Base-by-base conservation (phyloP, 2,797 vertebrate species). In the Sebastes variabilis region DNA sequence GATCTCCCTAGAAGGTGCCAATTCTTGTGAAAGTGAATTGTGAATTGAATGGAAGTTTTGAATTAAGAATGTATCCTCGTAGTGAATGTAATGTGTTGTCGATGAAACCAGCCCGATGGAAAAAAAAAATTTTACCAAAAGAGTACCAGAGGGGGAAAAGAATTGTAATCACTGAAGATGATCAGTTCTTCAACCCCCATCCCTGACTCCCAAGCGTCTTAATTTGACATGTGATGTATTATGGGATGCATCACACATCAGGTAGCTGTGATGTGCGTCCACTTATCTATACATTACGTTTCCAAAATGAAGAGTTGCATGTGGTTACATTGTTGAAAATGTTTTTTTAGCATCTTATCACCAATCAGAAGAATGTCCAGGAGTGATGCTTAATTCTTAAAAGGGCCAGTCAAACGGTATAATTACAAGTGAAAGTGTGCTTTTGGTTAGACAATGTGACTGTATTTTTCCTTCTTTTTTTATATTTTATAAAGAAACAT, bases 51-150 rank as follows among this genome's bases (percentile, higher is more conserved):
- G 89, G 69, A 93, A 81, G 82, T 90, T 80, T 80, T 88, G 77
- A 88, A 91, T 86, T 75, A 46, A 89, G 92, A 94, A 94, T 94
- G 93, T 94, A 91, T 88, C 73, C 72, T 79, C 74, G 85, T 91
- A 67, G 89, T 93, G 93, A 94, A 95, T 94, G 93, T 94, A 93
- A 89, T 6, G 86, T 89, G 81, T 84, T 83, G 74, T 85, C 75
- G 71, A 90, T 79, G 64, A 90, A 93, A 87, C 84, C 88, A 92
- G 84, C 83, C 72, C 54, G 2, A 46, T 66, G 20, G 70, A 68
- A 79, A 60, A 81, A 38, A 13, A 38, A 61, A 68, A 24, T n/a
- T n/a, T 27, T 42, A 42, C 18, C 46, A 42, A 66, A 49, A 0
- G 0, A 54, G 22, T 52, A 68, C 30, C 59, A 68, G 67, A 49